Base-by-base conservation (phyloP, 2,113 vertebrate genomes). In the Neomonachus schauinslandi region DNA sequence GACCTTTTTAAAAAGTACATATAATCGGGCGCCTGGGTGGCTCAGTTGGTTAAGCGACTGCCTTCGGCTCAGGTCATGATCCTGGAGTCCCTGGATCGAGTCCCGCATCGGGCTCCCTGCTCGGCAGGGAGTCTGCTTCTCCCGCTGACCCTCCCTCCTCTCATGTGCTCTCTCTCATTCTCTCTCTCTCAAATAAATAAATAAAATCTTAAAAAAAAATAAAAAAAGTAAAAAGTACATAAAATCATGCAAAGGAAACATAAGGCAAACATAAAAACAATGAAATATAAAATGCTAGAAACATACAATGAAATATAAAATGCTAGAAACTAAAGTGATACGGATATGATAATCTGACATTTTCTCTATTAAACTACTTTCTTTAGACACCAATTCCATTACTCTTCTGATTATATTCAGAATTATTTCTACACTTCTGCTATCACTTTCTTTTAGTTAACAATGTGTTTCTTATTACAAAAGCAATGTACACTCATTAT, bases 181-280 rank as follows among this genome's bases (percentile, higher is more conserved):
- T 42, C 39, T 42, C 39, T 42, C 39, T 42, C 4, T 5, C 5
- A 42, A 42, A 42, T 42, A 39, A 39, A 39, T 39, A 5, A 42
- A 42, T 42, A 42, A 42, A 42, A 42, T 42, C 39, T 42, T 42
- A 42, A 42, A 42, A 42, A 42, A 42, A 42, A 42, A 42, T 42
- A 42, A 42, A 42, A 42, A 42, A 42, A 42, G 39, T 80, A 16
- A 28, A 18, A 86, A 82, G 69, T 57, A 61, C 49, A 67, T 36
- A 86, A 87, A 84, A 24, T 67, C 46, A 72, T 61, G 39, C 79
- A 63, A 57, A 84, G 55, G 24, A 87, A 95, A 90, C 2, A 14
- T 28, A 92, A 86, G 79, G 53, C 46, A 96, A 96, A 95, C 4
- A 86, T 53, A 65, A 95, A 83, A 86, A 92, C 15, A 85, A 42